Evolutionary conservation across 2,888 invertebrate genomes (phyloP), one percentile per base, ranked within the genome.

Genomic region (Coremacera marginata): DNA sequence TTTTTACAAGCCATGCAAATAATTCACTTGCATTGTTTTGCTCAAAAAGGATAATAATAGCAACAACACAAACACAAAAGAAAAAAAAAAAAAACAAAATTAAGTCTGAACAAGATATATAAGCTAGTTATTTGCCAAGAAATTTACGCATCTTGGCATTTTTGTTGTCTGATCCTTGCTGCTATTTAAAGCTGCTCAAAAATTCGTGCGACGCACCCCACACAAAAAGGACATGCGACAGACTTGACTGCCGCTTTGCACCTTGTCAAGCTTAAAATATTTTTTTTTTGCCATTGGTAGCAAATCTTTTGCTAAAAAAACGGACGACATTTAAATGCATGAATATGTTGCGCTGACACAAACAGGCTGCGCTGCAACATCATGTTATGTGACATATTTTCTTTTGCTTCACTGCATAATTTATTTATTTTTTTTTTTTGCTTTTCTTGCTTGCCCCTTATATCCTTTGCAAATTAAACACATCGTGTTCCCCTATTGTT

Each of bases 41-140:
- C 44, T 11, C 44, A 44, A 44, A 44, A 37, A 1, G 44, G 11
- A 11, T 44, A 11, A 37, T 7, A 37, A 44, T 11, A 44, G 44
- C 44, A 44, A 7, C 14, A 63, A 63, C 22, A 22, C 5, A 19
- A 55, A 55, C 71, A 44, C 60, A 19, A 71, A 71, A 5, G 55
- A 77, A 70, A 77, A 70, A 73, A 44, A 73, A 74, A 31, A 70
- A 71, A 60, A 75, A n/a, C n/a, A n/a, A n/a, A n/a, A n/a, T n/a
- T n/a, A 77, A 76, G 77, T 77, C 74, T 70, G 63, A 79, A 77
- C 63, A 76, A 57, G 31, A 65, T 57, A 65, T 75, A 70, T 75
- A 70, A 70, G 68, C 70, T 75, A 75, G 75, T 70, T 60, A 77
- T 63, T 63, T 68, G 44, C 22, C 22, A 68, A 49, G 22, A 68